Evolutionary conservation across 2,888 invertebrate genomes (phyloP), one percentile per base, ranked within the genome.

Genomic region (Athalia cordata): DNA sequence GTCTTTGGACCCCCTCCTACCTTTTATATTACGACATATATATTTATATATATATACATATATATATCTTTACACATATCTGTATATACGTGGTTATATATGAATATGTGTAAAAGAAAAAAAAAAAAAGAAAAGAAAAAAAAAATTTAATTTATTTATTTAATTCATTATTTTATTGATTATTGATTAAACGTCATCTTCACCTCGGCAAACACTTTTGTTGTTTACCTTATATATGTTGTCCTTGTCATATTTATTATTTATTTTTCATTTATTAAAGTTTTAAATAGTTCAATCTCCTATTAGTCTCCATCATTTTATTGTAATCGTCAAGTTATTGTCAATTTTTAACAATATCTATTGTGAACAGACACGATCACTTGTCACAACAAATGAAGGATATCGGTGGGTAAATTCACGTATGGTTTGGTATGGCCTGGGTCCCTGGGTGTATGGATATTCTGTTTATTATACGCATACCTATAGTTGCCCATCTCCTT

Each of bases 81-180:
- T 81, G 83, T 85, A 85, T 87, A 86, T 88, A 86, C 87, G 87
- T 88, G 87, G 85, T 1, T 29, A 29, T 55, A 55, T 11, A 55
- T 55, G n/a, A 11, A n/a, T 65, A 47, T 65, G 47, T 47, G 47
- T 47, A 65, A 65, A 4, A 65, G 5, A 64, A 4, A 66, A 49
- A n/a, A 49, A 49, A 49, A 47, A 49, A 49, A 13, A 47, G 3
- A 4, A n/a, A 50, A 5, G 13, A 7, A 66, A 72, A 72, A 59
- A 87, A 89, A 87, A 87, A 87, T 88, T 88, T 89, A 89, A 89
- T 89, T 89, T 89, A 89, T 89, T 89, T 89, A 89, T 89, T 89
- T 89, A 89, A 89, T 88, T 89, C 85, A 88, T 88, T 89, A 89
- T 89, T 89, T 89, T 89, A 89, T 89, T 89, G 88, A 89, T 89